phyloP scores from a whole-genome alignment of 2,888 invertebrate genomes.

The Acleris emargana region DNA sequence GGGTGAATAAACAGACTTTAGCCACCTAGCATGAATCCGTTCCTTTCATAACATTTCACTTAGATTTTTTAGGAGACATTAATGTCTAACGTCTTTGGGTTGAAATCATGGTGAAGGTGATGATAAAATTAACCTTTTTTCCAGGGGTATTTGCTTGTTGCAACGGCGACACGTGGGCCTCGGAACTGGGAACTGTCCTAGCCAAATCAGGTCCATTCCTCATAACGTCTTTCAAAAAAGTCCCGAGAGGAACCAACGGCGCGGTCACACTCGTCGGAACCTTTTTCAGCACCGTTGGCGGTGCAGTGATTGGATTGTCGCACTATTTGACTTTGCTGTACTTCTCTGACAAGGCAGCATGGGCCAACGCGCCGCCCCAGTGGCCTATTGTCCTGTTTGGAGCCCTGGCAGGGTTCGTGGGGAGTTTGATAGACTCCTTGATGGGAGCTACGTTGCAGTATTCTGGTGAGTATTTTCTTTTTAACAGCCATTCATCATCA shows the following conservation, averaged over 20 bases:
- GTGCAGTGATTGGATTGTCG: constrained; percentile 87
- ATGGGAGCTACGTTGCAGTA: constrained; percentile 94
- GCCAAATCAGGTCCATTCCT: constrained; percentile 87
- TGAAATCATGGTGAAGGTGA: too few species aligned
- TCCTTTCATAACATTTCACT: too few species aligned
- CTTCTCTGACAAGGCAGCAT: constrained; percentile 82
- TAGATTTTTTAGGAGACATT: too few species aligned
- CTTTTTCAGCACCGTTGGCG: constrained; percentile 85
- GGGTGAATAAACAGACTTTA: too few species aligned
- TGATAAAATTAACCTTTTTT: neutral
- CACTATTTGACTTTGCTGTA: constrained; percentile 88
- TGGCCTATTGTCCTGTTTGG: constrained; percentile 91
- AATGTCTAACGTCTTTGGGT: too few species aligned
- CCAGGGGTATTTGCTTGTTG: constrained; percentile 90
- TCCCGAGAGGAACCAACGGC: constrained; percentile 95
- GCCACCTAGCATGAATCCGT: too few species aligned
- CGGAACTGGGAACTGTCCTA: constrained; percentile 92
- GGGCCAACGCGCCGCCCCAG: constrained; percentile 87
- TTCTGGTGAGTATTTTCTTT: constrained; percentile 84
- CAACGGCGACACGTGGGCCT: constrained; percentile 96
- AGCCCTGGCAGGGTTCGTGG: constrained; percentile 89
- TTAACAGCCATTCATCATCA: too few species aligned
- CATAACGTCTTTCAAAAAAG: constrained; percentile 88
- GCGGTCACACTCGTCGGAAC: constrained; percentile 88
- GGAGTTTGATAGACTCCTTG: constrained; percentile 92